phyloP scores from a whole-genome alignment of 2,888 invertebrate genomes.

The Drosophila multiciliata region DNA sequence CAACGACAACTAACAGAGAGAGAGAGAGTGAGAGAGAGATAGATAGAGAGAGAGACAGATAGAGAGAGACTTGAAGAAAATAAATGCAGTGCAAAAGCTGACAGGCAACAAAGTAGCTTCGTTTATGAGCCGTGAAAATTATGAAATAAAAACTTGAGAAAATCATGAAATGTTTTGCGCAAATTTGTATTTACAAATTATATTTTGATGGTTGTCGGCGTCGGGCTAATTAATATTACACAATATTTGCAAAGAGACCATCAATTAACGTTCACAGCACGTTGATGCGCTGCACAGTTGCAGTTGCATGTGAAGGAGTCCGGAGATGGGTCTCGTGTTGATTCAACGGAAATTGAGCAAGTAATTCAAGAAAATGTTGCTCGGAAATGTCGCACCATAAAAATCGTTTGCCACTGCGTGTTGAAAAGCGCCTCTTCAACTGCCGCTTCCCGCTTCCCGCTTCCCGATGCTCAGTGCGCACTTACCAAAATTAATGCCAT shows the following conservation, averaged over 20 bases:
- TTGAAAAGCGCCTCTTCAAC: slow-evolving; percentile 58
- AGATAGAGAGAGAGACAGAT: not conserved
- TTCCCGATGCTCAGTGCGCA: slow-evolving; percentile 25
- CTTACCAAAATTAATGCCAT: slow-evolving; percentile 71
- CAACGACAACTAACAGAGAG: slow-evolving; percentile 10
- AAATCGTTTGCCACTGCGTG: slow-evolving; percentile 66
- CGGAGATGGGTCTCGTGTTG: slow-evolving; percentile 38
- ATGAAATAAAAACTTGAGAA: slow-evolving; percentile 52
- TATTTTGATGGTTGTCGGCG: slow-evolving; percentile 60
- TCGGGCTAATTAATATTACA: slow-evolving; percentile 68
- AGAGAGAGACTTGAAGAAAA: not conserved
- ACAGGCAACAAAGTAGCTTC: slow-evolving; percentile 67
- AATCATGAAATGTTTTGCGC: slow-evolving; percentile 23
- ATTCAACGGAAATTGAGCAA: slow-evolving; percentile 83
- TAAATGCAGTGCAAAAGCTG: slow-evolving; percentile 22
- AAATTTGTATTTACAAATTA: slow-evolving; percentile 41
- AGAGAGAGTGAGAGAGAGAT: not conserved
- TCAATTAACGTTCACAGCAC: slow-evolving; percentile 46
- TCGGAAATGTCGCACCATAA: slow-evolving; percentile 76
- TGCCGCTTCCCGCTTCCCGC: slow-evolving; percentile 9
- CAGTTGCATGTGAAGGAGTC: slow-evolving; percentile 16
- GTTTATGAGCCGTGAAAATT: slow-evolving; percentile 74
- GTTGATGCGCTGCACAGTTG: slow-evolving; percentile 18
- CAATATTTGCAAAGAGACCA: slow-evolving; percentile 56
- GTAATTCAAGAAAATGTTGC: slow-evolving; percentile 78